Evolutionary conservation across 1,140 invertebrate genomes (phyloP), one percentile per base, ranked within the genome.

Genomic region (Sarcophaga peregrina): DNA sequence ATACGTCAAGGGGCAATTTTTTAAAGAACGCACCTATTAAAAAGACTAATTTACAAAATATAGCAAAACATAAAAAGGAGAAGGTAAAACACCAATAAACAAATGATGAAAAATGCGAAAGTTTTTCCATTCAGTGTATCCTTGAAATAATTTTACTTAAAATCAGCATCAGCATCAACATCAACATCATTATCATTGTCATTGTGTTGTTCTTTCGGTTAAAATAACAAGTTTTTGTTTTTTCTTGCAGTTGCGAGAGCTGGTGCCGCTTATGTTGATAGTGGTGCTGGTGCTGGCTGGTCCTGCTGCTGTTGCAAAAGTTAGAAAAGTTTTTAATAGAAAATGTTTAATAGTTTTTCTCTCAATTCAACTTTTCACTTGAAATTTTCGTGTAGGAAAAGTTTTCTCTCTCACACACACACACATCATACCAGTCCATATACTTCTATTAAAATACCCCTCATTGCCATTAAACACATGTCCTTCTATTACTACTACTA

Each of bases 291-390:
- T 74, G 47, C 50, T 17, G n/a, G n/a, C 9, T 50, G 47, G 17
- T 50, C 10, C 9, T 15, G 7, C 46, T 74, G 46, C 4, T 74
- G 73, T 74, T 20, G 17, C 50, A 10, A n/a, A 6, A 74, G 73
- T 74, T 37, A 52, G 1, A 78, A 78, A 78, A 78, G 47, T 78
- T 78, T 68, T 78, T 50, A 78, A 78, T 78, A 78, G 47, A 78
- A 78, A 48, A 78, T 78, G n/a, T 78, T 20, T 78, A 50, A 78
- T 78, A 78, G 47, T 78, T 78, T 78, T 78, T 52, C 74, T 52
- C 74, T 76, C 74, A 48, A 76, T 76, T 76, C 45, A 76, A 76
- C 62, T 68, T 68, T 68, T 68, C 17, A 68, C 62, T 68, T 20
- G 62, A 68, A 37, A 20, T 68, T 68, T 68, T 68, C 6, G 62